Conservation (phyloP, 2,797 vertebrate species). For the Megaceryle alcyon region DNA sequence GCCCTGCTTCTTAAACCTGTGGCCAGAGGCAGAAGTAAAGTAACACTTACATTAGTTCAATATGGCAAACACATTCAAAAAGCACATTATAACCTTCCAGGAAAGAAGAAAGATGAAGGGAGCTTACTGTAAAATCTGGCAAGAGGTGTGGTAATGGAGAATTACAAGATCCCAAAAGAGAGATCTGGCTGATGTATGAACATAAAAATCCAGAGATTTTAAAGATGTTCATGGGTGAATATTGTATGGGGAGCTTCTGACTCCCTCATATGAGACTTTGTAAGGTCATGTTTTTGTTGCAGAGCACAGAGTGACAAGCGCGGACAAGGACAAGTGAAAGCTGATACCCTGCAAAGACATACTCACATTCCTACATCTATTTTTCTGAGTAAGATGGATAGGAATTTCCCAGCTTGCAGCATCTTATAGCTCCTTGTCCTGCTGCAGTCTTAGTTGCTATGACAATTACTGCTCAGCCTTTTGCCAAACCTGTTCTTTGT, state of each 20-base stretch:
- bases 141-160: background rate
- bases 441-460: conserved; percentile 26
- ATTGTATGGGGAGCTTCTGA: background rate
- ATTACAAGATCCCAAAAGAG: background rate
- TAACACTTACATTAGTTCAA: background rate
- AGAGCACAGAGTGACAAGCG: background rate
- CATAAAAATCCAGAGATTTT: background rate
- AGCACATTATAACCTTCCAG: background rate
- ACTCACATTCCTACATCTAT: background rate
- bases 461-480: conserved; percentile 5
- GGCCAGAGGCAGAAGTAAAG: conserved; percentile 6
- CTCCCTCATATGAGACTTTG: background rate
- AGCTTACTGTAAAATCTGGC: background rate
- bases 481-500: background rate
- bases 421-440: background rate
- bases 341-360: background rate
- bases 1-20: background rate
- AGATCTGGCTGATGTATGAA: background rate
- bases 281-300: background rate
- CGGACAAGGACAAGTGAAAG: background rate
- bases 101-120: background rate
- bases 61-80: background rate
- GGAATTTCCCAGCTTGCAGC: background rate
- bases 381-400: background rate
- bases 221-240: background rate